phyloP scores from a whole-genome alignment of 2,888 invertebrate species.

The Hemicrepidius hirtus region DNA sequence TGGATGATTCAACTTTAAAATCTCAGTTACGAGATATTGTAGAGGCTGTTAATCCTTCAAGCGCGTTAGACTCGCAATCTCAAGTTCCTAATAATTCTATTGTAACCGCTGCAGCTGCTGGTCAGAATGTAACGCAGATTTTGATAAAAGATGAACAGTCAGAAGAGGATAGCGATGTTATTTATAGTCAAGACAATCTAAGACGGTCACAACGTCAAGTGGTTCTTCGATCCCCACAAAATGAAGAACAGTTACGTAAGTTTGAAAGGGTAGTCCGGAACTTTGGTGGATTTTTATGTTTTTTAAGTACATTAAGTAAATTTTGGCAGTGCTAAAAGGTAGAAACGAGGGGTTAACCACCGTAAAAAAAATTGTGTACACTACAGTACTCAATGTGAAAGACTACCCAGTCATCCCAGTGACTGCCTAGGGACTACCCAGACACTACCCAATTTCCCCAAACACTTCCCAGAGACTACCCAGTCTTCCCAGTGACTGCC shows the following conservation, averaged over 20 bases:
- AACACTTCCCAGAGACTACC: no score
- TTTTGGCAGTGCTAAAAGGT: no score
- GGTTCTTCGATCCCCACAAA: slow-evolving; percentile 54
- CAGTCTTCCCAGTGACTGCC: no score
- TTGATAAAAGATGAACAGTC: slow-evolving; percentile 41
- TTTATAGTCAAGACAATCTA: slow-evolving; percentile 27
- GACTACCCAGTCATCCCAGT: no score
- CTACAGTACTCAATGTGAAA: no score
- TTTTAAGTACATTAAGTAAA: no score
- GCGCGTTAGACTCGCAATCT: slow-evolving; percentile 5
- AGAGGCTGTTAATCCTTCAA: slow-evolving; percentile 51
- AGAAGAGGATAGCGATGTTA: slow-evolving; percentile 12
- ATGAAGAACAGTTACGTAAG: slow-evolving; percentile 66
- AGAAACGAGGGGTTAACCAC: no score
- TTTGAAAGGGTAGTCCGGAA: no score
- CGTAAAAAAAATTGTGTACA: no score
- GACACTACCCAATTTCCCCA: no score
- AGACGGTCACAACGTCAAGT: slow-evolving; percentile 52
- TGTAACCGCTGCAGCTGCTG: background rate
- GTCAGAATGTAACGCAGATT: slow-evolving; percentile 11
- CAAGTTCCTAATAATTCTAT: slow-evolving; percentile 17
- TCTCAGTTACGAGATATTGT: slow-evolving; percentile 65
- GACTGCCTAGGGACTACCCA: no score
- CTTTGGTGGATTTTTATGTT: no score
- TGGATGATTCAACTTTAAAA: slow-evolving; percentile 68